Base-by-base conservation (phyloP, 2,113 vertebrate genomes). In the Sorex araneus region DNA sequence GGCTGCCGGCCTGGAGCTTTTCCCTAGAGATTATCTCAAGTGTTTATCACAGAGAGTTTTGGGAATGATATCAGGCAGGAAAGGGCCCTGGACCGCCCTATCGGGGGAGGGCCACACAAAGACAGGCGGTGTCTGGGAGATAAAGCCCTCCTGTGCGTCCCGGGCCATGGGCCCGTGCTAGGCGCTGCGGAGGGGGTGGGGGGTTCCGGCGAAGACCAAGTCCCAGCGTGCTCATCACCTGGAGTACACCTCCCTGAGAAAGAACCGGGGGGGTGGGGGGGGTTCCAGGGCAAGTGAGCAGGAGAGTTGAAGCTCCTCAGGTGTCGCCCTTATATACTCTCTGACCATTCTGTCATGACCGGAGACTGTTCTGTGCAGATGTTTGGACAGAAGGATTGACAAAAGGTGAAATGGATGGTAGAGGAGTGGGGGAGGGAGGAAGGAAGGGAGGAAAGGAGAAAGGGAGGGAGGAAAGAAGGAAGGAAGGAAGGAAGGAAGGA, bases 1-100 rank as follows among this genome's bases (percentile, higher is more conserved):
- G 34, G 23, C 64, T 69, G 6, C 13, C 66, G 81, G 23, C 75
- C 50, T 91, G n/a, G 57, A 66, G 50, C 27, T 80, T 88, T 43
- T 71, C 21, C 27, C 91, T 81, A 87, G 82, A 82, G 21, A 40
- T 63, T 36, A 81, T 84, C 54, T 85, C 85, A 63, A 32, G 57
- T 78, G 40, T 92, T 88, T 47, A 25, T 82, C 25, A n/a, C 12
- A 12, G 43, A 92, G 27, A 57, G 74, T 63, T 86, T 89, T 80
- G 36, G 88, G 92, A 86, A 71, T 13, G 27, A 36, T 60, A 30
- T 25, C 63, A 28, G 66, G 50, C 2, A 34, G 5, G 36, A 89
- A 87, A 11, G 32, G 23, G 73, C 4, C 81, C 30, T 78, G 34
- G 74, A 64, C 8, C 25, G 70, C 36, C 34, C 45, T 25, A 21